phyloP scores from a whole-genome alignment of 2,113 vertebrate genomes.

The Empidonax alnorum region DNA sequence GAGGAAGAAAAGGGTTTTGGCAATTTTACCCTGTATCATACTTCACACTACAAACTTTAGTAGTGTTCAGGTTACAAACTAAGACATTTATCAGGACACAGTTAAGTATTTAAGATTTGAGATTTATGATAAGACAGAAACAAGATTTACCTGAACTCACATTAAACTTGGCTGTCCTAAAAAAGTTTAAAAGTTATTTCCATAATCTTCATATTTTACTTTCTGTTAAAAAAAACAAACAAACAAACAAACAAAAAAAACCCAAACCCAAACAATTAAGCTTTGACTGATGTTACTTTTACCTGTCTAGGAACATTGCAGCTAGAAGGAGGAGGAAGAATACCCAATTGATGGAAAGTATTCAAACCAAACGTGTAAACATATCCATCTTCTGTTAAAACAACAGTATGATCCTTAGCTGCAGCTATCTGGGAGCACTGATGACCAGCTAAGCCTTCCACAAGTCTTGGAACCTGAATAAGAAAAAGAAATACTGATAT shows the following conservation, averaged over 20 bases:
- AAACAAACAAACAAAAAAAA: background rate
- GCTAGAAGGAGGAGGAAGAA: slow-evolving; percentile 84
- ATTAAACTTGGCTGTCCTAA: background rate
- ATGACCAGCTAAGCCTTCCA: slow-evolving; percentile 88
- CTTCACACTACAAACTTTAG: background rate
- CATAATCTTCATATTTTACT: background rate
- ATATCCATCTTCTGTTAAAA: slow-evolving; percentile 92
- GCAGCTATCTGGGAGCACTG: slow-evolving; percentile 91
- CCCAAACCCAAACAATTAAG: background rate
- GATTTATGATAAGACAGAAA: background rate
- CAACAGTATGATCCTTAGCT: slow-evolving; percentile 94
- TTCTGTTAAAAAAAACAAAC: background rate
- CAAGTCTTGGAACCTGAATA: slow-evolving; percentile 87
- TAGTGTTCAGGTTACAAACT: background rate
- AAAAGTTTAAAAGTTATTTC: background rate
- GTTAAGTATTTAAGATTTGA: background rate
- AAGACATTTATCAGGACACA: background rate
- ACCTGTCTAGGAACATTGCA: slow-evolving; percentile 93
- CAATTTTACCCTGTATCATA: background rate
- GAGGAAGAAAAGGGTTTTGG: background rate
- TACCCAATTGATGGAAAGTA: slow-evolving; percentile 91
- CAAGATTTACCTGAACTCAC: background rate
- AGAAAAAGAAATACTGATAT: background rate
- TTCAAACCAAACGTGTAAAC: slow-evolving; percentile 96
- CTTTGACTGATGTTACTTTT: slow-evolving; percentile 2